Evolutionary conservation across 2,888 invertebrate genomes (phyloP), one percentile per base, ranked within the genome.

Genomic region (Trisateles emortualis): DNA sequence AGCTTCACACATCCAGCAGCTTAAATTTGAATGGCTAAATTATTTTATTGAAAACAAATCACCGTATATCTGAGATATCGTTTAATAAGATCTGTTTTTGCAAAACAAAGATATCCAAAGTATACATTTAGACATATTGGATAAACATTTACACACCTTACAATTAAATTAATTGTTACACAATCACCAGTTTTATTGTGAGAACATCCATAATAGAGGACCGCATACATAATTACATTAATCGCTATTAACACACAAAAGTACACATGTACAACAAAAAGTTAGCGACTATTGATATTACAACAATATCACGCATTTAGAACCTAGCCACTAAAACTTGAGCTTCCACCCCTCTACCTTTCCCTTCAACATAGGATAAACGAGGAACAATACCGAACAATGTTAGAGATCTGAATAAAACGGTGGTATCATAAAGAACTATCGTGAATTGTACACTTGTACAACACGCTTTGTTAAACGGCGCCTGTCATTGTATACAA

Each of bases 371-470:
- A 62, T 35, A 64, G 38, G 59, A 60, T 62, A 42, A 67, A 55
- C 50, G 71, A 72, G 72, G 76, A 76, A 71, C 69, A 68, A 72
- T 72, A 65, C 68, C 65, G 68, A 68, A 68, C 64, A 83, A 61
- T 71, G 74, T 79, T 78, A 83, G 77, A 83, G 90, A 63, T 85
- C 90, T 76, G 59, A 66, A 73, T 85, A 86, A 81, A 85, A 68
- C 77, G 87, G 91, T 74, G 79, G 85, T 69, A 82, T 86, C 72
- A 89, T 92, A 92, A 90, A 92, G 87, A 90, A 86, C 86, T 88
- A 91, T 90, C 84, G 82, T 90, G 90, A 91, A 92, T 89, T 85
- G 88, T 91, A 91, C 92, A 92, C 92, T 92, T 92, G 92, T 92
- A 90, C 85, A 79, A 85, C 79, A 79, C 74, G 84, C 87, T 86